Evolutionary conservation across 2,113 vertebrate genomes (phyloP).

Genomic region (Myodes glareolus): DNA sequence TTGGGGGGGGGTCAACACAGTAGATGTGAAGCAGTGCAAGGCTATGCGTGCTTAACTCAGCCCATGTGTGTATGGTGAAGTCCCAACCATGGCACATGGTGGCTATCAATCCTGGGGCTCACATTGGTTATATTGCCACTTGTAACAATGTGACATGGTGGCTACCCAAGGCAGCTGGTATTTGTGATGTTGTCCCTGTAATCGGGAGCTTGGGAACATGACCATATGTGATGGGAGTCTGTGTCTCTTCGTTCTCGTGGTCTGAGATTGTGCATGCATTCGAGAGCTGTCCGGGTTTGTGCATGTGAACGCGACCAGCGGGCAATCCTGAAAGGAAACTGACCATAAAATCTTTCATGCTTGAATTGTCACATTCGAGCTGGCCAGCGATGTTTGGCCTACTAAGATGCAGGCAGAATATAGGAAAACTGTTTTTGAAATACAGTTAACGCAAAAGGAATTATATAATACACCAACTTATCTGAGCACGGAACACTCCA

Average conservation of each 20-base stretch:
- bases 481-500: neutral
- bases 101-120: neutral
- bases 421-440: neutral
- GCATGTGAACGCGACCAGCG: neutral
- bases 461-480: conserved; percentile 17
- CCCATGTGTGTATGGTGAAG: neutral
- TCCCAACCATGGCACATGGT: neutral
- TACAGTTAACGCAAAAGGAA: neutral
- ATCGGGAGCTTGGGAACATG: neutral
- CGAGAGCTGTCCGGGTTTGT: neutral
- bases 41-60: neutral
- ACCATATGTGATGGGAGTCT: neutral
- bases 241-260: neutral
- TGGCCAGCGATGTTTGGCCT: neutral
- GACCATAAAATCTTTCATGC: neutral
- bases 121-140: neutral
- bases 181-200: neutral
- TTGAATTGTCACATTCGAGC: neutral
- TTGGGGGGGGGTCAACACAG: neutral
- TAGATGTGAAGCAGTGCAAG: neutral
- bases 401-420: neutral
- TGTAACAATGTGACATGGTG: neutral
- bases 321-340: neutral
- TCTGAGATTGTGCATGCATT: neutral
- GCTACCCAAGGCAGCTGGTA: neutral